Evolutionary conservation across 2,113 vertebrate species (phyloP).

Genomic region (Tichodroma muraria): DNA sequence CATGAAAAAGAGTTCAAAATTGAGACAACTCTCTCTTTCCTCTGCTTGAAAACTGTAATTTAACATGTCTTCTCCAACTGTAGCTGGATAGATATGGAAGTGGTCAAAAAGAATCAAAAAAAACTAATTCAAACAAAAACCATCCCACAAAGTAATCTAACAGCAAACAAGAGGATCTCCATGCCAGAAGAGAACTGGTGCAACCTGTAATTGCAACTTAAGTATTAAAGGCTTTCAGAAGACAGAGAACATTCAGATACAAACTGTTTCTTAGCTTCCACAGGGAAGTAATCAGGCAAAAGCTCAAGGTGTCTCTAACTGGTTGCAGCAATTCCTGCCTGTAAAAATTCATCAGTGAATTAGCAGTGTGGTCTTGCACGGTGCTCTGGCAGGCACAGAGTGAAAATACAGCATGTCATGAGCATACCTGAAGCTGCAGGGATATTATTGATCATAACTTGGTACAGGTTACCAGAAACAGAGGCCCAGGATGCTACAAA

Average conservation of each 20-base stretch:
- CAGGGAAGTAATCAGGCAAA: background rate
- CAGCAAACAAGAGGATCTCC: background rate
- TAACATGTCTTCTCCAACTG: background rate
- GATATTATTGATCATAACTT: background rate
- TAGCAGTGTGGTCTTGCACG: background rate
- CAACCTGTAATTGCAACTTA: background rate
- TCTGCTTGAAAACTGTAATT: background rate
- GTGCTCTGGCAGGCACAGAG: background rate
- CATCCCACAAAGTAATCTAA: background rate
- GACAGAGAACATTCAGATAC: background rate
- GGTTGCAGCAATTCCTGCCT: background rate
- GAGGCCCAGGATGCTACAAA: background rate
- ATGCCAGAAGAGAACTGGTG: background rate
- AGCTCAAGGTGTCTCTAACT: background rate
- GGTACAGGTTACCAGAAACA: background rate
- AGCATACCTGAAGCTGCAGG: background rate
- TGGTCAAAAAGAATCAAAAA: background rate
- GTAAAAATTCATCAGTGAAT: background rate
- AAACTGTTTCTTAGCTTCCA: background rate
- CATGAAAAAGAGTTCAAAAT: background rate
- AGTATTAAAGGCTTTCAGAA: background rate
- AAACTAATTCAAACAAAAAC: background rate
- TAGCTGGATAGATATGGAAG: background rate
- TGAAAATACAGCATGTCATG: background rate
- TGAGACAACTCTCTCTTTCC: background rate